Percentiles rank a stretch among this genome's conserved stretches.
These are phyloP conservation scores for Picathartes gymnocephalus DNA, from an alignment of 2,113 vertebrate species.

Conservation along the genomic window DNA sequence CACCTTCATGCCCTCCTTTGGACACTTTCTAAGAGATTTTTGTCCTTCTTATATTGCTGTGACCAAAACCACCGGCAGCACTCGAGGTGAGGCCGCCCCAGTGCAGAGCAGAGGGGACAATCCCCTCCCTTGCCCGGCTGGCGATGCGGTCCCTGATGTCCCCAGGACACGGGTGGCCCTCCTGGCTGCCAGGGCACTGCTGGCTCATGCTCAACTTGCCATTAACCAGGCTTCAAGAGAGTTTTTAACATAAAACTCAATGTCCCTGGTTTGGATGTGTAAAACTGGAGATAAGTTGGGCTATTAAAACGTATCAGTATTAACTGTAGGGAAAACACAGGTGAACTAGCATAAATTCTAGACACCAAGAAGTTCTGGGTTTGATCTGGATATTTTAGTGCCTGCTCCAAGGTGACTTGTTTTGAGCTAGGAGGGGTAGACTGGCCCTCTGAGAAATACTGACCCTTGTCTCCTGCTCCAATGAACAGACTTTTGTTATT, in stretches of 20 bases:
- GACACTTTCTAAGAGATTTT: too few relatives aligned
- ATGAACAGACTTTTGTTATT: neutral
- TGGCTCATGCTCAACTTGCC: neutral
- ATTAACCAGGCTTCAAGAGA: rapidly evolving
- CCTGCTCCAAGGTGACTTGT: rapidly evolving
- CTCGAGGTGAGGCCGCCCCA: rapidly evolving
- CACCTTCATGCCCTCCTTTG: neutral
- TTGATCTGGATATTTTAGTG: neutral
- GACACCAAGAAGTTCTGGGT: neutral
- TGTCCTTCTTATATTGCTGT: too few relatives aligned
- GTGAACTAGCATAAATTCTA: neutral
- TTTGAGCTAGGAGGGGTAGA: neutral
- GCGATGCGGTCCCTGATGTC: rapidly evolving
- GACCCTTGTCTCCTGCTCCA: neutral
- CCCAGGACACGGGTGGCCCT: rapidly evolving
- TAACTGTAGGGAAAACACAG: neutral
- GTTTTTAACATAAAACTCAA: neutral
- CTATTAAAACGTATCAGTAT: neutral
- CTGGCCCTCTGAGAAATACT: rapidly evolving
- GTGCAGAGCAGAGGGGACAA: neutral
- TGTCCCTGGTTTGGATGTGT: neutral
- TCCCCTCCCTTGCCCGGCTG: neutral
- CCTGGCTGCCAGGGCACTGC: neutral
- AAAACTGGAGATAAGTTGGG: neutral
- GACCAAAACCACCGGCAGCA: rapidly evolving